These are phyloP conservation scores for Odontamblyopus lacepedii DNA, from an alignment of 2,797 vertebrate species.

Conservation along the genomic window DNA sequence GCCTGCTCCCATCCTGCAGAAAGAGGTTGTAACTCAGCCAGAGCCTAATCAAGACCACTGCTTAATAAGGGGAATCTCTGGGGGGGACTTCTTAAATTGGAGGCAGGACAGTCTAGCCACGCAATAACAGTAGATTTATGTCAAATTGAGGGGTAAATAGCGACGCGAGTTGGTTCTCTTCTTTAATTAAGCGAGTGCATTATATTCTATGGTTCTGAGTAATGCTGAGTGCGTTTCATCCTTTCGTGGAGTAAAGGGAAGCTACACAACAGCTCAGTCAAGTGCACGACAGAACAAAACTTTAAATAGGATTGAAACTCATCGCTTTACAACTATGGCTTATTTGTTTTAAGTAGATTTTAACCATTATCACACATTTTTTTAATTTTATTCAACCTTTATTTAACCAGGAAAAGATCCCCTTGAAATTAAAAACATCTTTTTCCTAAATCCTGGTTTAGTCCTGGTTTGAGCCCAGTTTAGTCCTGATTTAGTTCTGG, in stretches of 20 bases:
- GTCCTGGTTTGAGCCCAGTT: no score
- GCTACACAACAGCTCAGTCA: conserved; percentile 56
- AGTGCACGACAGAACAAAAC: conserved; percentile 29
- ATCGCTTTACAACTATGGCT: no score
- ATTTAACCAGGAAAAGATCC: no score
- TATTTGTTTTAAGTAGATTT: no score
- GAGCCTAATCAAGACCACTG: conserved; percentile 73
- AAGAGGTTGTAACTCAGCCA: conserved; percentile 50
- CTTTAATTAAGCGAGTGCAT: conserved; percentile 78
- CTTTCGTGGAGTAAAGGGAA: conserved; percentile 40
- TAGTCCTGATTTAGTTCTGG: no score
- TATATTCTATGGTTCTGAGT: conserved; percentile 48
- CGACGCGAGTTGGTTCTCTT: conserved; percentile 58
- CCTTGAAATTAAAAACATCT: no score
- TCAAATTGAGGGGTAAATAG: conserved; percentile 74
- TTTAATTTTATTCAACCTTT: no score
- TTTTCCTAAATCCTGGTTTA: no score
- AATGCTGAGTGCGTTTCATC: conserved; percentile 45
- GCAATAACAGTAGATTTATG: conserved; percentile 79
- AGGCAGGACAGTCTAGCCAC: conserved; percentile 65
- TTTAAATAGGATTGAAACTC: conserved; percentile 4
- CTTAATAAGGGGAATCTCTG: conserved; percentile 78
- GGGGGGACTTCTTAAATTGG: conserved; percentile 71
- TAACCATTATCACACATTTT: no score
- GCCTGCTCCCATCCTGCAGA: conserved; percentile 40